These are phyloP conservation scores for Idaea aversata DNA, from an alignment of 2,888 invertebrate species.

Conservation along the genomic window DNA sequence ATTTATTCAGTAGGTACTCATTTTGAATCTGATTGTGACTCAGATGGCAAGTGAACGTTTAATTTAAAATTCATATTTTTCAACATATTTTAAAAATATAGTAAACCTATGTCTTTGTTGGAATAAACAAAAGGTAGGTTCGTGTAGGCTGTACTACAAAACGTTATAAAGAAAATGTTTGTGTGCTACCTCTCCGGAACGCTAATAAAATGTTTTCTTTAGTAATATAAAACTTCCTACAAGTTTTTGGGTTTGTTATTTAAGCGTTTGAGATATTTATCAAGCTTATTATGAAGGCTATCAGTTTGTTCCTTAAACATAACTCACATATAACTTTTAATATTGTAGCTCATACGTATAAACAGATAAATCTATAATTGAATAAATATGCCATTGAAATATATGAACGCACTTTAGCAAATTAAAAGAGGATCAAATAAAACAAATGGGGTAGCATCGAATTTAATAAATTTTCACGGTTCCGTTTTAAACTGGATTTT, in stretches of 20 bases:
- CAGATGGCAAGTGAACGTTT: neutral
- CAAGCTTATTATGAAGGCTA: neutral
- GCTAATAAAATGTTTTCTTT: neutral
- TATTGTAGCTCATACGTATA: neutral
- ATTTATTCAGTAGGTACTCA: neutral
- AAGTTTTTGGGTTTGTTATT: neutral
- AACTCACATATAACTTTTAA: neutral
- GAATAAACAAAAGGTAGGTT: neutral
- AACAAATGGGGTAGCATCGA: neutral
- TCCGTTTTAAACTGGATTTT: neutral
- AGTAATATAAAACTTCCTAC: neutral
- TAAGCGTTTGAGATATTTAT: neutral
- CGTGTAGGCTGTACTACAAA: neutral
- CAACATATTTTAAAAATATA: neutral
- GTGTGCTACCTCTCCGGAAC: neutral
- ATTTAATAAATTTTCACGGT: neutral
- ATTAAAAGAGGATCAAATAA: neutral
- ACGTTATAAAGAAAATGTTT: neutral
- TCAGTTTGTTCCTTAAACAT: neutral
- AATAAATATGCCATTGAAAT: neutral
- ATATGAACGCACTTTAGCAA: neutral
- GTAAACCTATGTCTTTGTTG: neutral
- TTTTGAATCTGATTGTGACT: neutral
- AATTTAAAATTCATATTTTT: neutral
- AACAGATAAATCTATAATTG: neutral